These are phyloP conservation scores for Suricata suricatta DNA, from an alignment of 2,113 vertebrate species.

Conservation along the genomic window DNA sequence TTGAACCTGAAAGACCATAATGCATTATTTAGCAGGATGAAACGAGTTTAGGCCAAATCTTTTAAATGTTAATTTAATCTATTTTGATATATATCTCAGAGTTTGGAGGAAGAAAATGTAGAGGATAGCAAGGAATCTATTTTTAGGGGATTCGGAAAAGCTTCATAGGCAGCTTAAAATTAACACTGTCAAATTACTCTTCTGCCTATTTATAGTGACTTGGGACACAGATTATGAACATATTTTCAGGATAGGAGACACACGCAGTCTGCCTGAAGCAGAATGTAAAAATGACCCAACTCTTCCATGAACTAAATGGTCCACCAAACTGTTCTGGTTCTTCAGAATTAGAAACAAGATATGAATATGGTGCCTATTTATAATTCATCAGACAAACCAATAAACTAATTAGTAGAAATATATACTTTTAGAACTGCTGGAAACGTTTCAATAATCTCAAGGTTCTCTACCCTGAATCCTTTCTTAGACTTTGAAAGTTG, in stretches of 20 bases:
- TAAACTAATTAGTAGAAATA: slow-evolving; percentile 10
- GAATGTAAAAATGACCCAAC: not conserved
- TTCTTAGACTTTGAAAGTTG: slow-evolving; percentile 38
- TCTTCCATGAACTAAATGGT: not conserved
- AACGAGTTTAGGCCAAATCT: slow-evolving; percentile 53
- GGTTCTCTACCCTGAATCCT: not conserved
- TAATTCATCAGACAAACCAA: not conserved
- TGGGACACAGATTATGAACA: not conserved
- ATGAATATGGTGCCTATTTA: not conserved
- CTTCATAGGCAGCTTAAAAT: slow-evolving; percentile 12
- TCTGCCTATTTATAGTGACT: not conserved
- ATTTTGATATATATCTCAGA: slow-evolving; percentile 44
- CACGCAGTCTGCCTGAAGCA: not conserved
- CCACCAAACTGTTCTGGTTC: not conserved
- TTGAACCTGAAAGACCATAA: slow-evolving; percentile 24
- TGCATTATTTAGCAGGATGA: slow-evolving; percentile 69
- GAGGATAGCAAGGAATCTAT: not conserved
- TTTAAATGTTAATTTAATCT: slow-evolving; percentile 70
- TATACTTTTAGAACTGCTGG: slow-evolving; percentile 28
- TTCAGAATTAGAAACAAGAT: not conserved
- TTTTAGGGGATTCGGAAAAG: slow-evolving; percentile 27
- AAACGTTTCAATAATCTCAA: not conserved
- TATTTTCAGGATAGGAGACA: not conserved
- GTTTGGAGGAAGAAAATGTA: slow-evolving; percentile 45
- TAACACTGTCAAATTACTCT: not conserved